Percentiles rank a stretch among this genome's conserved stretches.
These are phyloP conservation scores for Nipponacmea schrenckii DNA, from an alignment of 2,888 invertebrate genomes.

Conservation along the genomic window DNA sequence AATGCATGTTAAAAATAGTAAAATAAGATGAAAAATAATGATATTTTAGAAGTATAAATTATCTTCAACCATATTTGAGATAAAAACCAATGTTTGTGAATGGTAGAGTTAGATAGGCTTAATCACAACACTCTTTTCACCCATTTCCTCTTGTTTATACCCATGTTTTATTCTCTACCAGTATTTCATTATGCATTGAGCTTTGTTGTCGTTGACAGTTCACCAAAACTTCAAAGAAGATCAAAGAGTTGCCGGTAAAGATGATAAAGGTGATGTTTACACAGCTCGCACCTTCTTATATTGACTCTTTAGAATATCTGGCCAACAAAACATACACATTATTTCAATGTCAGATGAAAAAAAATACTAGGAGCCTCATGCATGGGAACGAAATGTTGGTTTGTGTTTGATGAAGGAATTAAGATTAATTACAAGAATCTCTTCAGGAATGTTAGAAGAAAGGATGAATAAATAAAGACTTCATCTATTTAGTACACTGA, in stretches of 20 bases:
- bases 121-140: background rate
- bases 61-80: background rate
- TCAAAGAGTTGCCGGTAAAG: slow-evolving; percentile 4
- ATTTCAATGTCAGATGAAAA: slow-evolving; percentile 1
- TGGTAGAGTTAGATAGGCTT: slow-evolving; percentile 2
- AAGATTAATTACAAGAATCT: slow-evolving; percentile 9
- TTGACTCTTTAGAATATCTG: slow-evolving; percentile 5
- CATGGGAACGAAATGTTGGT: slow-evolving; percentile 6
- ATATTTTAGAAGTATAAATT: no score
- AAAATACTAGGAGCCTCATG: background rate
- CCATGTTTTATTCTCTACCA: slow-evolving; percentile 4
- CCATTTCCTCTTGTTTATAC: background rate
- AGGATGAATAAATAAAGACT: background rate
- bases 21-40: no score
- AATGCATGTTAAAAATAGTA: no score
- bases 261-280: slow-evolving; percentile 9
- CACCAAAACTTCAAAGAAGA: slow-evolving; percentile 8
- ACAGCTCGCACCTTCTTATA: slow-evolving; percentile 6
- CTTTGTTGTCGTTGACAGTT: slow-evolving; percentile 8
- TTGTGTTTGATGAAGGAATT: slow-evolving; percentile 7
- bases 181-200: slow-evolving; percentile 9
- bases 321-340: slow-evolving; percentile 9
- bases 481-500: background rate
- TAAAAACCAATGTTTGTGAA: background rate
- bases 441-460: slow-evolving; percentile 3